These are phyloP conservation scores for Lagopus leucura DNA, from an alignment of 2,113 vertebrate species.

Conservation along the genomic window DNA sequence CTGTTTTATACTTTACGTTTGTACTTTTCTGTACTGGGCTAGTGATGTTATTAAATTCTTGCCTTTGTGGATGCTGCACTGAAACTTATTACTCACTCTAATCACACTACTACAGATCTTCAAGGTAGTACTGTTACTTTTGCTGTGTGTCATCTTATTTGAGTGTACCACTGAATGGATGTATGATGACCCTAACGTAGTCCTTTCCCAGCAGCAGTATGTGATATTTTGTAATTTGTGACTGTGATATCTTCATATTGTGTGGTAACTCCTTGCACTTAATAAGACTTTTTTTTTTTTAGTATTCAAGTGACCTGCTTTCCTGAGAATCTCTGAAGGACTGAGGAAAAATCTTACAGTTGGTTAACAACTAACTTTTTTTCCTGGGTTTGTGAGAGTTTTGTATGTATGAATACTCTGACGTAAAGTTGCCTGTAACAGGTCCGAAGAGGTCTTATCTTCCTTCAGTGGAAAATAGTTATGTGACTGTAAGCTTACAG, in stretches of 20 bases:
- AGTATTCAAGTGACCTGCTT: neutral
- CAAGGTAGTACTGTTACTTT: neutral
- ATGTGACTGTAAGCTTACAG: neutral
- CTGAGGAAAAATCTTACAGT: neutral
- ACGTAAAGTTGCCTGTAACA: neutral
- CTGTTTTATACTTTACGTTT: neutral
- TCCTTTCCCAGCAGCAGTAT: neutral
- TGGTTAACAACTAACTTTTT: neutral
- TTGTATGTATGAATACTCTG: neutral
- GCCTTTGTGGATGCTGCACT: neutral
- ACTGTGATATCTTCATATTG: neutral
- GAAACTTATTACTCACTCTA: neutral
- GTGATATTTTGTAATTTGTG: neutral
- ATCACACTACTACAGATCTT: neutral
- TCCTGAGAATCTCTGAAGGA: neutral
- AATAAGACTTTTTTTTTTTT: neutral
- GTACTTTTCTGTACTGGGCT: neutral
- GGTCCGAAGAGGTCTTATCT: neutral
- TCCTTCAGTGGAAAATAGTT: neutral
- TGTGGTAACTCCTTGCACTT: neutral
- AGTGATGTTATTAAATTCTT: slow-evolving; percentile 38
- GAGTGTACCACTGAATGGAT: neutral
- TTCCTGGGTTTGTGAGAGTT: neutral
- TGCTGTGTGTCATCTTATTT: neutral
- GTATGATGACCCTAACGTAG: neutral